These are phyloP conservation scores for Phyto melanocephala DNA, from an alignment of 2,888 invertebrate species.

Conservation along the genomic window DNA sequence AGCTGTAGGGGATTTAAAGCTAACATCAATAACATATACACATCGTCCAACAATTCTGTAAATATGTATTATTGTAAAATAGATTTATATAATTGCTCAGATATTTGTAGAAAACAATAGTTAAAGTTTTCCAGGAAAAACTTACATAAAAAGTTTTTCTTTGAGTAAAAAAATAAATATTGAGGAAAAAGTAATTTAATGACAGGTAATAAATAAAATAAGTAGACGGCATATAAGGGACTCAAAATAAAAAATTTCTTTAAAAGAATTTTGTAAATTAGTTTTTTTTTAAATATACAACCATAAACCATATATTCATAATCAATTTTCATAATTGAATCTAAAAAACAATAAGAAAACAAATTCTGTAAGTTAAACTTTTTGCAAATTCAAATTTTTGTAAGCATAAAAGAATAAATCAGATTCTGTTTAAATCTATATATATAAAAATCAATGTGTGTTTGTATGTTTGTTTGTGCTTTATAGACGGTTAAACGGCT, in stretches of 20 bases:
- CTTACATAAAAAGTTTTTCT: background rate
- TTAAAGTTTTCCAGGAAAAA: background rate
- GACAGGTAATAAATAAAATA: conserved; percentile 4
- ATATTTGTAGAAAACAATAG: conserved; percentile 26
- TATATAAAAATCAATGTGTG: too few relatives aligned
- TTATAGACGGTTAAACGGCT: too few relatives aligned
- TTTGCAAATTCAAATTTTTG: too few relatives aligned
- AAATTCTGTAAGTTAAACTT: too few relatives aligned
- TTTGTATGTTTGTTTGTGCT: too few relatives aligned
- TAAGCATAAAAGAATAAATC: too few relatives aligned
- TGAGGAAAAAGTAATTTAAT: conserved; percentile 9
- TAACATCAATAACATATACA: conserved; percentile 23
- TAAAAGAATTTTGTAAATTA: too few relatives aligned
- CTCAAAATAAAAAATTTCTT: background rate
- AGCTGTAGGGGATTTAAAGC: conserved; percentile 61
- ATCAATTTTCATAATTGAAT: too few relatives aligned
- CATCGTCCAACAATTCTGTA: background rate
- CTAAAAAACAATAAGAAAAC: too few relatives aligned
- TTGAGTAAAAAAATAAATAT: background rate
- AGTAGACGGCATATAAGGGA: background rate
- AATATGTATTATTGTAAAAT: background rate
- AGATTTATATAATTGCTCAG: conserved; percentile 20
- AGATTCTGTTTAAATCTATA: too few relatives aligned
- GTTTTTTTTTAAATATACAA: too few relatives aligned
- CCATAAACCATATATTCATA: too few relatives aligned